Conservation (phyloP, 2,888 invertebrate species). For the Cremastinae sp. region DNA sequence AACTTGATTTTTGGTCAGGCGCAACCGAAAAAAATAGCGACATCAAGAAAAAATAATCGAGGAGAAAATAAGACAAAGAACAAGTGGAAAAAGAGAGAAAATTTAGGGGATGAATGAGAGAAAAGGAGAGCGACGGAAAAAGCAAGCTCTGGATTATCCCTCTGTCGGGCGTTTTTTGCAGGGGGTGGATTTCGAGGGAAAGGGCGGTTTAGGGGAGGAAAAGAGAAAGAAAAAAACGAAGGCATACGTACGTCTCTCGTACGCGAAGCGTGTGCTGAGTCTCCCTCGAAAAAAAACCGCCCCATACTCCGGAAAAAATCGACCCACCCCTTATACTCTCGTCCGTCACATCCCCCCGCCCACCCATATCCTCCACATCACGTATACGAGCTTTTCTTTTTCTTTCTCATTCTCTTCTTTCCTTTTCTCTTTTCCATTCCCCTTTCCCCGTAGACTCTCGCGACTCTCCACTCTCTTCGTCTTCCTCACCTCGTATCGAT, state of each 20-base stretch:
- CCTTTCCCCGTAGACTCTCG: not conserved
- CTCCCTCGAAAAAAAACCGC: constrained; percentile 74
- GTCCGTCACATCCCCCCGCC: constrained; percentile 65
- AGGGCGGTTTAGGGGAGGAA: constrained; percentile 62
- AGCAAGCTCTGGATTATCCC: constrained; percentile 74
- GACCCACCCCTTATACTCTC: constrained; percentile 54
- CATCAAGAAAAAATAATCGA: constrained; percentile 13
- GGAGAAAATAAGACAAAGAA: constrained; percentile 65
- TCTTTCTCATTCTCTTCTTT: not conserved
- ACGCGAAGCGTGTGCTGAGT: constrained; percentile 74
- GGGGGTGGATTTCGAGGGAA: constrained; percentile 38
- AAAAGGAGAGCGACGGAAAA: constrained; percentile 60
- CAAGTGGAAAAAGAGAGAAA: constrained; percentile 65
- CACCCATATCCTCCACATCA: constrained; percentile 69
- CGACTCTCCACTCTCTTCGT: constrained; percentile 16
- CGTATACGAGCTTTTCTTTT: constrained; percentile 21
- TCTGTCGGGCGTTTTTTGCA: constrained; percentile 44
- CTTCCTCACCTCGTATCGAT: constrained; percentile 60
- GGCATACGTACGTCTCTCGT: constrained; percentile 67
- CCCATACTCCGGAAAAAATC: constrained; percentile 50
- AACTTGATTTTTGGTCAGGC: too few species aligned
- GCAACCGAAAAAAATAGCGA: too few species aligned
- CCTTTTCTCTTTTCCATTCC: constrained; percentile 9
- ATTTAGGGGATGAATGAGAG: constrained; percentile 32
- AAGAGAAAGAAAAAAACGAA: constrained; percentile 61